Conservation (phyloP, 2,113 vertebrate genomes). For the Cichladusa arquata region DNA sequence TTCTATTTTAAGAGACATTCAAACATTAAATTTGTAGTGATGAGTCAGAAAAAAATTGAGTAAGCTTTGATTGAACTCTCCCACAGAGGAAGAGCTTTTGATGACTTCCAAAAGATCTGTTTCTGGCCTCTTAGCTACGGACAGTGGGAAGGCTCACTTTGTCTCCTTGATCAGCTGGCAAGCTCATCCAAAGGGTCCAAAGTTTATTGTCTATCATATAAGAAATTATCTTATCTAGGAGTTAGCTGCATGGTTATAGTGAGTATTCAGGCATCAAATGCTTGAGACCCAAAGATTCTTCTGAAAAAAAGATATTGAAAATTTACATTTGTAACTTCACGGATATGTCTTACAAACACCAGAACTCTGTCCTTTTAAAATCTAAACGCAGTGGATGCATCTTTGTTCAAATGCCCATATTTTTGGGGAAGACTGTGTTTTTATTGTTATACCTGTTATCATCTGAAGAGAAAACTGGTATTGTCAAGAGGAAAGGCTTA, state of each 20-base stretch:
- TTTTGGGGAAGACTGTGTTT: background rate
- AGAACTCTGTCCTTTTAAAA: background rate
- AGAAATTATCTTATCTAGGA: background rate
- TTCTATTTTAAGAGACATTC: background rate
- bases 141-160: background rate
- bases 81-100: background rate
- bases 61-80: background rate
- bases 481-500: background rate
- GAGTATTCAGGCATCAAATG: background rate
- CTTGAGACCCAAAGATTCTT: background rate
- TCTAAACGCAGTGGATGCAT: rapidly evolving
- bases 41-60: background rate
- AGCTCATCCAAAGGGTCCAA: background rate
- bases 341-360: background rate
- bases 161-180: background rate
- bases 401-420: background rate
- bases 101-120: background rate
- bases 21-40: background rate
- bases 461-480: background rate
- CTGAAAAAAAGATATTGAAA: background rate
- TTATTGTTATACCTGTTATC: background rate
- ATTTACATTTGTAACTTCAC: background rate
- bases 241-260: background rate
- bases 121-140: background rate
- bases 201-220: background rate